phyloP scores from a whole-genome alignment of 2,888 invertebrate genomes.

The Disparrhopalites patrizii region DNA sequence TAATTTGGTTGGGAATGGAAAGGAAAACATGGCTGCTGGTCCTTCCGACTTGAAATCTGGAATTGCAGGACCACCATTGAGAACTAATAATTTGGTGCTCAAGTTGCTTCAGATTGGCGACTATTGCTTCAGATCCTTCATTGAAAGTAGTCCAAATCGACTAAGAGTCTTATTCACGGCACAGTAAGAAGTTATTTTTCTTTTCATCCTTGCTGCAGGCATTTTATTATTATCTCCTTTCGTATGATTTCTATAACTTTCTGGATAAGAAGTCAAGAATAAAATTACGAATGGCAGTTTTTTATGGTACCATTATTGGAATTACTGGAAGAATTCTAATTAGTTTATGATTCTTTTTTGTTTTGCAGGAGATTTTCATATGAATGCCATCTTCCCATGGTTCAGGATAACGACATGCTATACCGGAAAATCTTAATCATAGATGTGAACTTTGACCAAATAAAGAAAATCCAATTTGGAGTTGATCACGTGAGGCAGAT shows the following conservation, averaged over 20 bases:
- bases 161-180: constrained; percentile 41
- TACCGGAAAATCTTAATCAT: constrained; percentile 38
- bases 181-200: constrained; percentile 36
- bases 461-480: constrained; percentile 36
- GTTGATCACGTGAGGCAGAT: constrained; percentile 31
- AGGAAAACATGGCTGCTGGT: neutral
- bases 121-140: constrained; percentile 40
- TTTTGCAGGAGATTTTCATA: constrained; percentile 36
- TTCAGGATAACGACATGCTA: neutral
- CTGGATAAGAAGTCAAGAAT: too few relatives aligned
- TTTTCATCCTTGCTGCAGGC: too few relatives aligned
- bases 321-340: neutral
- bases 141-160: constrained; percentile 38
- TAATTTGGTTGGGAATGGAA: neutral
- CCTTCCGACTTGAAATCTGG: constrained; percentile 6
- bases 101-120: constrained; percentile 41
- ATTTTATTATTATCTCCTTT: too few relatives aligned
- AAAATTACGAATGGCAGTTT: too few relatives aligned
- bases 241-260: too few relatives aligned
- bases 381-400: constrained; percentile 39
- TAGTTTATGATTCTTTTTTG: neutral
- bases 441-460: constrained; percentile 44
- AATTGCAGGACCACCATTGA: constrained; percentile 30
- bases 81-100: constrained; percentile 38
- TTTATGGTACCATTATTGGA: too few relatives aligned